Conservation (phyloP, 2,113 vertebrate species). For the Connochaetes taurinus region DNA sequence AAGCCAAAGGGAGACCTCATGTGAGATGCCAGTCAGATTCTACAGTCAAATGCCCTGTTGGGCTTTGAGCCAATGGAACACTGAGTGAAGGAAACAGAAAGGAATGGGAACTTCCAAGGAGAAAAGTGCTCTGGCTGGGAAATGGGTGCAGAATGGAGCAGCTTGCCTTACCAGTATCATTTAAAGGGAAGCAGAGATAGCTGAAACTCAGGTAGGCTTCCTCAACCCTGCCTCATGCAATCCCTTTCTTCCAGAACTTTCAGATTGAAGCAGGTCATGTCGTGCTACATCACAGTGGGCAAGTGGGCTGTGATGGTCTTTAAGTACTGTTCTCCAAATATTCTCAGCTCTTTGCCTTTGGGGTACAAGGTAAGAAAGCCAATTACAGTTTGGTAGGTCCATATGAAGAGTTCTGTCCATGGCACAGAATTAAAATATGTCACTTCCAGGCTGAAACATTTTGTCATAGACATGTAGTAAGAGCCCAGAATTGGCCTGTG, state of each 20-base stretch:
- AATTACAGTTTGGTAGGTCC: neutral
- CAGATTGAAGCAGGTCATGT: neutral
- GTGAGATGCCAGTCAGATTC: neutral
- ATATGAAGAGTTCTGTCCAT: neutral
- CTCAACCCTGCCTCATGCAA: neutral
- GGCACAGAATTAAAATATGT: neutral
- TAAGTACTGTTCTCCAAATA: neutral
- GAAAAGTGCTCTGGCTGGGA: neutral
- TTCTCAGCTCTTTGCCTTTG: neutral
- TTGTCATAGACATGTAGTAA: neutral
- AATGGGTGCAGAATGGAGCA: neutral
- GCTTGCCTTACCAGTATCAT: neutral
- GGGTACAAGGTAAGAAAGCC: neutral
- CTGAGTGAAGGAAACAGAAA: neutral
- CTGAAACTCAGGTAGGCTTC: neutral
- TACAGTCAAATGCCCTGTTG: neutral
- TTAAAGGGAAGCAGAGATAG: neutral
- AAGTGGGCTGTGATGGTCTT: neutral
- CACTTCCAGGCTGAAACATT: neutral
- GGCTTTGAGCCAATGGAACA: neutral
- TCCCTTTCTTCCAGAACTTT: neutral
- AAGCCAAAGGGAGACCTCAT: neutral
- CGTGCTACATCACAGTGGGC: neutral
- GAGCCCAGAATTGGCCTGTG: neutral
- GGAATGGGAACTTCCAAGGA: neutral